These are phyloP conservation scores for Gymnodraco acuticeps DNA, from an alignment of 2,797 vertebrate species.

Conservation along the genomic window DNA sequence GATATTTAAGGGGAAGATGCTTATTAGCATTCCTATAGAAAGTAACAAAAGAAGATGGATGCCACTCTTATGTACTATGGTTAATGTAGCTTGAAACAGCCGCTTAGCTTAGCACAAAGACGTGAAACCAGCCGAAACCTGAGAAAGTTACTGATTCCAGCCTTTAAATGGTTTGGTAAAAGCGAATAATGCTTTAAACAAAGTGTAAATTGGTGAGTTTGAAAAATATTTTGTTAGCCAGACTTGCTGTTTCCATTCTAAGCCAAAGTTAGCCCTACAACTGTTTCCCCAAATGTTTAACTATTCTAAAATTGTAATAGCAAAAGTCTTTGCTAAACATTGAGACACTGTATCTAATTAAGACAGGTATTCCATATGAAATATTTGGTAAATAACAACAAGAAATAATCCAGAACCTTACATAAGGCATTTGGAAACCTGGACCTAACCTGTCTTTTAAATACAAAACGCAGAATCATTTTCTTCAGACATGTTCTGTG, in stretches of 20 bases:
- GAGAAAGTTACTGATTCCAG: not conserved
- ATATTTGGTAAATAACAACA: not conserved
- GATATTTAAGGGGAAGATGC: not conserved
- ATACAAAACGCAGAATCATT: conserved; percentile 21
- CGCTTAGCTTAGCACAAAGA: conserved; percentile 2
- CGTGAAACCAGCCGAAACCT: not conserved
- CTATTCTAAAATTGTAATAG: too few relatives aligned
- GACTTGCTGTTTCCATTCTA: not conserved
- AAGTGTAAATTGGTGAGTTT: not conserved
- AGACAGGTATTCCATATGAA: not conserved
- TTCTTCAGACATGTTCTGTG: conserved; percentile 34
- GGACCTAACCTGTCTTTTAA: conserved; percentile 1
- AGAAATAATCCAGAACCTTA: not conserved
- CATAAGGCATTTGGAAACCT: conserved; percentile 21
- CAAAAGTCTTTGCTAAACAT: too few relatives aligned
- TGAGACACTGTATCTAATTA: not conserved
- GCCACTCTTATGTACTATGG: not conserved
- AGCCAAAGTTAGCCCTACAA: not conserved
- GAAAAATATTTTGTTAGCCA: not conserved
- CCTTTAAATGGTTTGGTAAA: not conserved
- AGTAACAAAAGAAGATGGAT: not conserved
- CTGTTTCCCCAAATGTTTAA: too few relatives aligned
- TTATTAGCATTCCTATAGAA: not conserved
- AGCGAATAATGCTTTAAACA: not conserved
- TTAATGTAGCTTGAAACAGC: not conserved